Conservation (phyloP, 1,140 invertebrate genomes). For the Drosophila funebris region DNA sequence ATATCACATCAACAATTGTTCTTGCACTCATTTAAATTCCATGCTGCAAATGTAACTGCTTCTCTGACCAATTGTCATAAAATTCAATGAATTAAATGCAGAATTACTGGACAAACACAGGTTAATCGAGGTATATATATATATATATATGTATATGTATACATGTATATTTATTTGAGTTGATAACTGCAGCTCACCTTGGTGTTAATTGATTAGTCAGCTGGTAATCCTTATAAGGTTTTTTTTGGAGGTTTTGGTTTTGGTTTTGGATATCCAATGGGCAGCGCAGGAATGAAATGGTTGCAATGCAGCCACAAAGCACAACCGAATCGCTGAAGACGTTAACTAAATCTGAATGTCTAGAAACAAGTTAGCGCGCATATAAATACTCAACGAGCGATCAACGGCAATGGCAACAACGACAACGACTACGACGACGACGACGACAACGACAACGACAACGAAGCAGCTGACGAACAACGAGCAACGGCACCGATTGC, state of each 20-base stretch:
- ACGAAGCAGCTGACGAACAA: not conserved
- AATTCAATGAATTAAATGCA: constrained; percentile 16
- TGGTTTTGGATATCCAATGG: constrained; percentile 50
- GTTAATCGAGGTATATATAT: not conserved
- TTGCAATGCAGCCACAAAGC: constrained; percentile 21
- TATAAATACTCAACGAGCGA: constrained; percentile 64
- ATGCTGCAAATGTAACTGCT: constrained; percentile 19
- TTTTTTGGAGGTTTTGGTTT: constrained; percentile 43
- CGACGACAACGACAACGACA: constrained; percentile 23
- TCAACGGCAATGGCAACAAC: constrained; percentile 1
- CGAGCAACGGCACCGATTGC: constrained; percentile 46
- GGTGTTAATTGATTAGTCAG: constrained; percentile 52
- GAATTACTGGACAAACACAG: constrained; percentile 4
- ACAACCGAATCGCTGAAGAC: constrained; percentile 66
- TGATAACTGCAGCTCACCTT: constrained; percentile 36
- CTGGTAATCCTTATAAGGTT: constrained; percentile 43
- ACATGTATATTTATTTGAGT: not conserved
- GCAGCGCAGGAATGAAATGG: constrained; percentile 36
- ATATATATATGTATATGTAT: not conserved
- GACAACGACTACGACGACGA: constrained; percentile 12
- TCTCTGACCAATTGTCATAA: constrained; percentile 4
- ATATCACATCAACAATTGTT: constrained; percentile 24
- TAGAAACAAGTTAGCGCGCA: constrained; percentile 72
- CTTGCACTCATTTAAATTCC: constrained; percentile 68
- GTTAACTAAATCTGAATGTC: constrained; percentile 74